Base-by-base conservation (phyloP, 2,888 invertebrate genomes). In the Odiellus spinosus region DNA sequence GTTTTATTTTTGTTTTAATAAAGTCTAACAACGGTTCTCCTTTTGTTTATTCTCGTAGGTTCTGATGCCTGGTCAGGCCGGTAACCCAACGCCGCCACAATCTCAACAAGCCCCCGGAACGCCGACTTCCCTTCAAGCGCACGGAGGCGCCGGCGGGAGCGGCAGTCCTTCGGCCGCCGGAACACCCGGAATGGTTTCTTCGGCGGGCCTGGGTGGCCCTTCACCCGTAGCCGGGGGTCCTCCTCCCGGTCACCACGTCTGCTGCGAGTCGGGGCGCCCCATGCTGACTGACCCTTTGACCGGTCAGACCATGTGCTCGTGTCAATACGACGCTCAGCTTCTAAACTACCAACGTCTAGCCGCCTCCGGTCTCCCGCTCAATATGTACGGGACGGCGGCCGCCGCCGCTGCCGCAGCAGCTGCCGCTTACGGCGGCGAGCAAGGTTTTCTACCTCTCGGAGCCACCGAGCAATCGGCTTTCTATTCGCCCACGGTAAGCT, bases 231-330 rank as follows among this genome's bases (percentile, higher is more conserved):
- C 26, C 8, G 26, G 26, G 8, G 38, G 17, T 18, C 42, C 44
- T 20, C 40, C 14, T 17, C 19, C 26, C 26, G 8, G 5, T 4
- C 44, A 45, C 12, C 52, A 52, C 18, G 55, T 77, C 45, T 88
- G 88, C 70, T 88, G 88, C 71, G 88, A 88, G 65, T 85, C 85
- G 56, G 87, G 87, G 44, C 76, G 87, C 53, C 86, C 87, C 56
- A 79, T 88, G 67, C 49, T 55, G 14, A 86, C 86, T 58, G 88
- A 90, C 69, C 87, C 88, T 10, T 82, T 87, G 51, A 84, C 86
- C 54, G 88, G 88, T 33, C 87, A 88, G 69, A 82, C 85, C 46
- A 85, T 90, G 59, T 90, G 88, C 70, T 87, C 87, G 59, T 90
- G 90, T 70, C 88, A 88, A 67, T 88, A 88, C 69, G 88, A 88